Conservation (phyloP, 64 coral and sea anemone species). For the Cladopsammia gracilis region DNA sequence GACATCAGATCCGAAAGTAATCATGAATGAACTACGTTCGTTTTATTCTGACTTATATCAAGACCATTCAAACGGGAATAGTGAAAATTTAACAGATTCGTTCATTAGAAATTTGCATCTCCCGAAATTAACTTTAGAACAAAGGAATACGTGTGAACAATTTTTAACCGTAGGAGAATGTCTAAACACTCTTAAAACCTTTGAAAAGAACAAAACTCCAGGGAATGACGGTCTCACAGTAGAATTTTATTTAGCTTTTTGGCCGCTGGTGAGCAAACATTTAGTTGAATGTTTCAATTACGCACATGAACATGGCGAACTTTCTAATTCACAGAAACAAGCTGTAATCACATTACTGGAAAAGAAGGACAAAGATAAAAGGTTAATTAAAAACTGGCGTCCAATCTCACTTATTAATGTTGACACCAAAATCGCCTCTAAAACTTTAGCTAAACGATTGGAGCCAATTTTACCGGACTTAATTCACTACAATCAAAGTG, state of each 20-base stretch:
- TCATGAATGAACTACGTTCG: neutral
- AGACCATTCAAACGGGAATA: neutral
- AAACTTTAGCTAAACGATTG: slow-evolving; percentile 32
- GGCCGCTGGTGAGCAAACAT: slow-evolving; percentile 5
- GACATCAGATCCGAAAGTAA: slow-evolving; percentile 4
- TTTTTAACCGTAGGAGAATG: slow-evolving; percentile 23
- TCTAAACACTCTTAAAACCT: slow-evolving; percentile 40
- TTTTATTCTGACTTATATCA: slow-evolving; percentile 9
- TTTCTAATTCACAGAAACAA: slow-evolving; percentile 57
- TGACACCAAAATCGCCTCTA: slow-evolving; percentile 55
- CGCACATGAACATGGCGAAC: slow-evolving; percentile 19
- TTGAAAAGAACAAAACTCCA: slow-evolving; percentile 70
- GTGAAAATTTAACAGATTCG: neutral
- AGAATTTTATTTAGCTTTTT: slow-evolving; percentile 61
- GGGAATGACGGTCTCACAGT: slow-evolving; percentile 45
- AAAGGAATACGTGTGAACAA: slow-evolving; percentile 23
- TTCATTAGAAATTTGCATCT: slow-evolving; percentile 20
- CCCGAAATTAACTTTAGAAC: slow-evolving; percentile 7
- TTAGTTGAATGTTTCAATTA: slow-evolving; percentile 46
- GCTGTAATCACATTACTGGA: slow-evolving; percentile 67
- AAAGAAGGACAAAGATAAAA: slow-evolving; percentile 53
- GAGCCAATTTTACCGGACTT: neutral
- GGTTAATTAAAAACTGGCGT: slow-evolving; percentile 55
- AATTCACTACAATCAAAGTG: no score
- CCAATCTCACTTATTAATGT: slow-evolving; percentile 65